Conservation (phyloP, 2,888 invertebrate genomes). For the Altica lythri region DNA sequence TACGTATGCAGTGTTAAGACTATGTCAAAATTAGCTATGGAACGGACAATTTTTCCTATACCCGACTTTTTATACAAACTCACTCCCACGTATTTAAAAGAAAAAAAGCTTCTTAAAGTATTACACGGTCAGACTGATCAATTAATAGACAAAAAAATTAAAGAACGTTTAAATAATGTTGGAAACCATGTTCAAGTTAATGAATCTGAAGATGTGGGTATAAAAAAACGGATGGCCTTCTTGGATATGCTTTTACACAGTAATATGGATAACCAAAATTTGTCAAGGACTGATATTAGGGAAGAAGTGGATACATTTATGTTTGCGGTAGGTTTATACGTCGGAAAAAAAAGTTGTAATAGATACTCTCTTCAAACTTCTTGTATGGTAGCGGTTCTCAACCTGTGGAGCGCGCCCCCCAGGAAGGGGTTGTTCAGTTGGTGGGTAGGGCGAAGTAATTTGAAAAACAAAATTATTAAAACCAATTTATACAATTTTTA, state of each 20-base stretch:
- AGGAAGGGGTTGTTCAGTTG: too few species aligned
- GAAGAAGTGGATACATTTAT: constrained; percentile 75
- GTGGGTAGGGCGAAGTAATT: too few species aligned
- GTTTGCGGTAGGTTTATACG: constrained; percentile 67
- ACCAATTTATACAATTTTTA: too few species aligned
- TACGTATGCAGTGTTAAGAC: constrained; percentile 75
- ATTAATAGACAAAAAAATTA: constrained; percentile 32
- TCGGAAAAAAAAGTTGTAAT: too few species aligned
- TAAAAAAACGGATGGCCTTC: constrained; percentile 67
- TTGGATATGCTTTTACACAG: constrained; percentile 68
- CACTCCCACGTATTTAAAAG: constrained; percentile 63
- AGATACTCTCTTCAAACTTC: too few species aligned
- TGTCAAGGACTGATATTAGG: constrained; percentile 64
- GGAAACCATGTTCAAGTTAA: too few species aligned
- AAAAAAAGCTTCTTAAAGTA: constrained; percentile 17
- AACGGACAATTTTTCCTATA: constrained; percentile 54
- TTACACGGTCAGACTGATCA: constrained; percentile 15
- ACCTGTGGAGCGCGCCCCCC: too few species aligned
- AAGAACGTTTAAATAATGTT: too few species aligned
- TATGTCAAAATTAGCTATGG: constrained; percentile 44
- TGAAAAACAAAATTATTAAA: too few species aligned
- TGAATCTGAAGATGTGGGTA: constrained; percentile 55
- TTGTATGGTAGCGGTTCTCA: too few species aligned
- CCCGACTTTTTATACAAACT: constrained; percentile 60
- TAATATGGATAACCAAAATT: constrained; percentile 62